These are phyloP conservation scores for Nephrotoma appendiculata DNA, from an alignment of 2,888 invertebrate genomes.

Conservation along the genomic window DNA sequence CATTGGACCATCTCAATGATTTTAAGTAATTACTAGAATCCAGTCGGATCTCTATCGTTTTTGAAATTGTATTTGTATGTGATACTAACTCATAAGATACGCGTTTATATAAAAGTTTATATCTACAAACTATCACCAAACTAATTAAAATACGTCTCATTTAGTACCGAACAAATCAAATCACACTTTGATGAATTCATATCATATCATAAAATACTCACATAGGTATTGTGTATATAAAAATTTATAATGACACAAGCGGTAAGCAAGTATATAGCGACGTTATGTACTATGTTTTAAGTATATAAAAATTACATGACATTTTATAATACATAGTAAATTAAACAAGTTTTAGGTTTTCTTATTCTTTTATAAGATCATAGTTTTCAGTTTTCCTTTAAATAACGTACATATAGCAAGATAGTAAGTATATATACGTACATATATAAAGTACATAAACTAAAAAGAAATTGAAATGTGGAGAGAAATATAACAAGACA, in stretches of 20 bases:
- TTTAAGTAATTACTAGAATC: too few relatives aligned
- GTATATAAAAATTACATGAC: neutral
- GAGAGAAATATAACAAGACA: neutral
- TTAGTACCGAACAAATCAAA: neutral
- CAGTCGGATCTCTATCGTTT: too few relatives aligned
- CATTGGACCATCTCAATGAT: too few relatives aligned
- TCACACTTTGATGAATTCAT: neutral
- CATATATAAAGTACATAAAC: too few relatives aligned
- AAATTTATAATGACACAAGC: neutral
- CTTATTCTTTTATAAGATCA: neutral
- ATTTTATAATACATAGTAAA: neutral
- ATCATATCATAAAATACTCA: neutral
- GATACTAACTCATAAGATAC: too few relatives aligned
- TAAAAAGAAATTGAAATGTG: neutral
- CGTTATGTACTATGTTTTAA: neutral
- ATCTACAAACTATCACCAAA: neutral
- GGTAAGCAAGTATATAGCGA: too few relatives aligned
- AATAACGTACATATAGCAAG: neutral
- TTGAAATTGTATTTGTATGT: too few relatives aligned
- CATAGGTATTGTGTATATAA: neutral
- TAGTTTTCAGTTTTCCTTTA: neutral
- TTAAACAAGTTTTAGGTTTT: neutral
- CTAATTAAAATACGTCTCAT: neutral
- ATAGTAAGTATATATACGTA: neutral
- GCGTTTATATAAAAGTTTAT: neutral